Conservation (phyloP, 2,113 vertebrate genomes). For the Hydrolagus affinis region DNA sequence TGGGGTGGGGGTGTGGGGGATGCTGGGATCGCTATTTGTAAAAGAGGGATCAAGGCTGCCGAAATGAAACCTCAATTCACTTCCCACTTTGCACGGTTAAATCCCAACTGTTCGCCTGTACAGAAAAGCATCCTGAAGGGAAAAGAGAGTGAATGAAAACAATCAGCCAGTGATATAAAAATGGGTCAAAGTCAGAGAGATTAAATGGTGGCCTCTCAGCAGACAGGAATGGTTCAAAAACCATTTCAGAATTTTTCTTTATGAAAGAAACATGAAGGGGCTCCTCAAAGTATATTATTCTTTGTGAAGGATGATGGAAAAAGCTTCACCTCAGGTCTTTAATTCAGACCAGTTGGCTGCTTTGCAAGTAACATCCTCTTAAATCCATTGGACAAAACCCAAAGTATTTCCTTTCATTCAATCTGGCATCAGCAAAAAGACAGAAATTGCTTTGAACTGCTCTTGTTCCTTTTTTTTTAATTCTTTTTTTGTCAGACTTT, state of each 20-base stretch:
- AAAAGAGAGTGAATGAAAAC: neutral
- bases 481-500: neutral
- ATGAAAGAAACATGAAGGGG: conserved; percentile 12
- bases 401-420: conserved; percentile 16
- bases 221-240: neutral
- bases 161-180: neutral
- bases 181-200: neutral
- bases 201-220: neutral
- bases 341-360: conserved; percentile 20
- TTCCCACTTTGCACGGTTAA: neutral
- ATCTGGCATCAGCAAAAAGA: neutral
- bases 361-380: neutral
- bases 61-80: neutral
- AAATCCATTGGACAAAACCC: conserved; percentile 12
- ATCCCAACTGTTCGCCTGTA: neutral
- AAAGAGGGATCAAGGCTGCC: neutral
- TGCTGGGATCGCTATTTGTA: no score
- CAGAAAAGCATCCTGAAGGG: neutral
- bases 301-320: conserved; percentile 18
- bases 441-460: conserved; percentile 1
- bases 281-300: conserved; percentile 25
- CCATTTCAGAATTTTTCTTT: neutral
- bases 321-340: neutral
- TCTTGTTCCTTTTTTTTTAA: conserved; percentile 1
- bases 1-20: no score